Evolutionary conservation across 2,888 invertebrate species (phyloP), one percentile per base, ranked within the genome.

Genomic region (Eutolmus rufibarbis): DNA sequence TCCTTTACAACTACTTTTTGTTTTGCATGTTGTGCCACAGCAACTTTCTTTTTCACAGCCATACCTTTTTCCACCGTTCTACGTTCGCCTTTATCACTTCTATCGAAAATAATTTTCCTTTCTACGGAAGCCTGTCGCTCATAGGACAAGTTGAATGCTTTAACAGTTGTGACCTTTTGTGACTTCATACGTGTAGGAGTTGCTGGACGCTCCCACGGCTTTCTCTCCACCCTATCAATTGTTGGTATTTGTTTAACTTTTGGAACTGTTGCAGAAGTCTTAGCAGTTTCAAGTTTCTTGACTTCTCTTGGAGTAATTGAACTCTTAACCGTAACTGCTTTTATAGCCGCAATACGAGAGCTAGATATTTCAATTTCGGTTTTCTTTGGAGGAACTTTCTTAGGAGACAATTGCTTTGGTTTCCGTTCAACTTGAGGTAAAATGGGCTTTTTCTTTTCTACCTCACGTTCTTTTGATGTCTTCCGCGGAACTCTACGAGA

Each of bases 141-240:
- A 74, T 79, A 87, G 1, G 88, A 88, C 12, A 87, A 86, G 51
- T 85, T 85, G 28, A 88, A 87, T 4, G 88, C 74, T 51, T 88
- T 87, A 9, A 88, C 79, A 74, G 85, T 88, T 28, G 88, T 87
- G 16, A 77, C 78, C 82, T 87, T 87, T 12, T 86, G 28, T 23
- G 79, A 1, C 43, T 88, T 88, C 5, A 66, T 14, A 12, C 66
- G 78, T 8, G 74, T 81, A 46, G 79, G 40, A 1, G 57, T 19
- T 1, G 85, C 43, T 1, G 74, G 34, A 5, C 34, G 31, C 19
- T 78, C 46, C 31, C 34, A 46, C 0, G 51, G 8, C 14, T 51
- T 86, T 76, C 76, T 74, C 1, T 66, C n/a, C 1, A 23, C 23
- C 28, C 66, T 66, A 66, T 66, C 66, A 8, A 66, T 4, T 66